A percentile compares a stretch with the other conserved stretches of the same genome.
Evolutionary conservation across 92 coral and sea anemone genomes (phyloP).

Genomic region (Palythoa caribaeorum): DNA sequence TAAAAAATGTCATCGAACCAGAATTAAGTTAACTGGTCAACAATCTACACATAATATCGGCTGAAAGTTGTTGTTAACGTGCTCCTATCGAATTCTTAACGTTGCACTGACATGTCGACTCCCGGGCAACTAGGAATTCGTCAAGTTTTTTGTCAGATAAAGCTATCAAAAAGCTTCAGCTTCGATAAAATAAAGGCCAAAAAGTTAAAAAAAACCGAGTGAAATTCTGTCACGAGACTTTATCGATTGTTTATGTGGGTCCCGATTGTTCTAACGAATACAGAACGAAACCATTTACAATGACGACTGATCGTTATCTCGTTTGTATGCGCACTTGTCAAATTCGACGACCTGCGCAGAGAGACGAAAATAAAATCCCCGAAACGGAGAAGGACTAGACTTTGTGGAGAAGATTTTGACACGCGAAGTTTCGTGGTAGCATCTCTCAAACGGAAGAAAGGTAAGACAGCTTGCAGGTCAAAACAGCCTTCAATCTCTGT

Average conservation of each 20-base stretch:
- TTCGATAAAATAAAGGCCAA: too few species aligned
- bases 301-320: slow-evolving; percentile 36
- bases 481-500: slow-evolving; percentile 1
- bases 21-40: background rate
- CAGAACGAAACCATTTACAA: background rate
- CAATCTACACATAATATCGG: slow-evolving; percentile 6
- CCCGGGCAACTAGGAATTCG: background rate
- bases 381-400: slow-evolving; percentile 33
- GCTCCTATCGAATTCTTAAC: background rate
- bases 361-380: slow-evolving; percentile 34
- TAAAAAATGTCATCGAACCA: slow-evolving; percentile 5
- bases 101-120: background rate
- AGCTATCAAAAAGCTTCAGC: background rate
- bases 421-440: slow-evolving; percentile 36
- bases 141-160: slow-evolving; percentile 2
- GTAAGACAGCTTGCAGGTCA: slow-evolving; percentile 3
- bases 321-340: slow-evolving; percentile 39
- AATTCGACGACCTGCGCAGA: slow-evolving; percentile 43
- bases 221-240: background rate
- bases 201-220: too few species aligned
- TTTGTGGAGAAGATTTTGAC: slow-evolving; percentile 43
- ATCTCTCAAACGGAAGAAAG: slow-evolving; percentile 12
- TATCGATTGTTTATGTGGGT: slow-evolving; percentile 18
- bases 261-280: slow-evolving; percentile 19
- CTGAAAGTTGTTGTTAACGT: slow-evolving; percentile 21